phyloP scores from a whole-genome alignment of 2,797 vertebrate species.

The Champsocephalus gunnari region DNA sequence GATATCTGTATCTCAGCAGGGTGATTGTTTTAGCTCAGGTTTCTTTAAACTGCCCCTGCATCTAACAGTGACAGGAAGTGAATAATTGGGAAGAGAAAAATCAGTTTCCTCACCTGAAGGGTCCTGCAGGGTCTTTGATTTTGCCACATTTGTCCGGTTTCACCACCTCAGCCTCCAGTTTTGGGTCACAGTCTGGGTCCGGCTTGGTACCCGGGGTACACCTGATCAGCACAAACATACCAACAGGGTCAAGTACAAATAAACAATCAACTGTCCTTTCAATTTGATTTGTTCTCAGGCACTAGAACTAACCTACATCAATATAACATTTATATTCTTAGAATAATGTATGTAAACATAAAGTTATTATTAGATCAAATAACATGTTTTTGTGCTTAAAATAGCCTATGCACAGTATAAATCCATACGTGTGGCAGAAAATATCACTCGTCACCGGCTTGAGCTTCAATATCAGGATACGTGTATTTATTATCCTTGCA shows the following conservation, averaged over 20 bases:
- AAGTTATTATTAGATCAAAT: no score
- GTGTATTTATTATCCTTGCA: no score
- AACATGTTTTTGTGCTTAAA: neutral
- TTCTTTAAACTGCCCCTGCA: no score
- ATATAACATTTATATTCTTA: no score
- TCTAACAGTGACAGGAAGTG: neutral
- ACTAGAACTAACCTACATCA: neutral
- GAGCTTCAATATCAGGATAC: no score
- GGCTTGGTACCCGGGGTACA: slow-evolving; percentile 72
- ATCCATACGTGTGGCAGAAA: neutral
- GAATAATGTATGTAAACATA: no score
- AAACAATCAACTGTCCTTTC: no score
- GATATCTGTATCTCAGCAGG: no score
- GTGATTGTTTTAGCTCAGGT: no score
- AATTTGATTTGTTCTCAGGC: neutral
- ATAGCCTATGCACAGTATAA: neutral
- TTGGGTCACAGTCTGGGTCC: slow-evolving; percentile 79
- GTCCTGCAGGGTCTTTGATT: slow-evolving; percentile 75
- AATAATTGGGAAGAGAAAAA: neutral
- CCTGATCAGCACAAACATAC: slow-evolving; percentile 61
- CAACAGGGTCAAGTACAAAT: neutral
- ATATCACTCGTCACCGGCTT: no score
- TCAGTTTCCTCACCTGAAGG: slow-evolving; percentile 81
- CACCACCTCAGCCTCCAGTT: slow-evolving; percentile 73
- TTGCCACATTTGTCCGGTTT: slow-evolving; percentile 84